Evolutionary conservation across 2,113 vertebrate genomes (phyloP), one percentile per base, ranked within the genome.

Genomic region (Peromyscus polionotus): DNA sequence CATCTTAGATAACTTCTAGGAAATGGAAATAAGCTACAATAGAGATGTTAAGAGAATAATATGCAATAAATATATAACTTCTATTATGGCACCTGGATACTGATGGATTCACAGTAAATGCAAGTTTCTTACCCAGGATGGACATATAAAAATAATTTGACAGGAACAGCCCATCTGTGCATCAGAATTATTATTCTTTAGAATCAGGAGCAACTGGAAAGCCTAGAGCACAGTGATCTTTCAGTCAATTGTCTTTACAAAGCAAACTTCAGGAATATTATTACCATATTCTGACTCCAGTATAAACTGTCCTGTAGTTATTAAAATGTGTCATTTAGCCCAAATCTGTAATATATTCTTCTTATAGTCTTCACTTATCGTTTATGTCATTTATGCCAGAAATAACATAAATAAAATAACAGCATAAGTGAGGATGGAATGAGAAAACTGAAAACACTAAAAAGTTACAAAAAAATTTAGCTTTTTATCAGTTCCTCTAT

Each of bases 371-470:
- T 91, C 33, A 77, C 22, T 90, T 96, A 68, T n/a, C 2, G 48
- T 83, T 94, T 72, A 3, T 84, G 11, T 70, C 24, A 80, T 79
- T 89, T 90, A 75, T 31, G 11, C 9, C 75, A 88, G 61, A 51
- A 90, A n/a, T 51, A 77, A n/a, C 89, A 33, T 80, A 63, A 57
- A 75, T 20, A 57, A 90, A 91, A 75, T 76, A 67, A 88, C 22
- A 33, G 28, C 7, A 9, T 59, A 65, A 73, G 13, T 54, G 3
- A 90, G 88, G 54, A 70, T 72, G 14, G 1, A 28, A 39, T 33
- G 24, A 86, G 45, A 87, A 93, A 93, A 63, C 36, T 33, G 3
- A 92, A 93, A 96, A 63, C 31, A 67, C 77, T 45, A 36, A 89
- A 85, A 90, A 48, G 84, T 33, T 9, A 59, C 19, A 68, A 68